Evolutionary conservation across 2,888 invertebrate genomes (phyloP).

Genomic region (Alitta virens): DNA sequence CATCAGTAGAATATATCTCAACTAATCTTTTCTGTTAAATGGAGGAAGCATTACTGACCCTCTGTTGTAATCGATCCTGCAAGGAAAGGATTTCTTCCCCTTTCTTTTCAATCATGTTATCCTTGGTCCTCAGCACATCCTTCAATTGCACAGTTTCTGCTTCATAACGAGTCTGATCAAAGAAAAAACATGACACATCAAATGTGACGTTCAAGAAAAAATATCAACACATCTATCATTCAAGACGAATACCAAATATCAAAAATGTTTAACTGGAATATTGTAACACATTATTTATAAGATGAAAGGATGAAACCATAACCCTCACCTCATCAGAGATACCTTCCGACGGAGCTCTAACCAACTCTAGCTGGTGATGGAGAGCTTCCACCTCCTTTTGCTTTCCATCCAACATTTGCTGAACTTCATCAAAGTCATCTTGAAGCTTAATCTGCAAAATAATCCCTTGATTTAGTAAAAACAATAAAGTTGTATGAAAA

Average conservation of each 20-base stretch:
- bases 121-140: constrained; percentile 42
- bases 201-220: neutral
- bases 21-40: too few species aligned
- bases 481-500: too few species aligned
- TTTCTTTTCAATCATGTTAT: constrained; percentile 50
- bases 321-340: constrained; percentile 11
- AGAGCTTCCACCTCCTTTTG: constrained; percentile 50
- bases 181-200: neutral
- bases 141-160: constrained; percentile 4
- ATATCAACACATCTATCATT: neutral
- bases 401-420: constrained; percentile 54
- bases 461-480: too few species aligned
- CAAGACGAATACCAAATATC: too few species aligned
- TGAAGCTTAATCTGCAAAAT: constrained; percentile 44
- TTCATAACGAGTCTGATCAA: neutral
- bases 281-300: too few species aligned
- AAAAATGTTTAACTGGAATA: too few species aligned
- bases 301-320: too few species aligned
- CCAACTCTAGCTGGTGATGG: constrained; percentile 45
- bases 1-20: too few species aligned
- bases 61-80: constrained; percentile 39
- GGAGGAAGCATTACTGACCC: too few species aligned
- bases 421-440: constrained; percentile 56
- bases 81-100: constrained; percentile 47
- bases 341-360: constrained; percentile 14